Conservation (phyloP, 2,113 vertebrate genomes). For the Uropsilus gracilis region DNA sequence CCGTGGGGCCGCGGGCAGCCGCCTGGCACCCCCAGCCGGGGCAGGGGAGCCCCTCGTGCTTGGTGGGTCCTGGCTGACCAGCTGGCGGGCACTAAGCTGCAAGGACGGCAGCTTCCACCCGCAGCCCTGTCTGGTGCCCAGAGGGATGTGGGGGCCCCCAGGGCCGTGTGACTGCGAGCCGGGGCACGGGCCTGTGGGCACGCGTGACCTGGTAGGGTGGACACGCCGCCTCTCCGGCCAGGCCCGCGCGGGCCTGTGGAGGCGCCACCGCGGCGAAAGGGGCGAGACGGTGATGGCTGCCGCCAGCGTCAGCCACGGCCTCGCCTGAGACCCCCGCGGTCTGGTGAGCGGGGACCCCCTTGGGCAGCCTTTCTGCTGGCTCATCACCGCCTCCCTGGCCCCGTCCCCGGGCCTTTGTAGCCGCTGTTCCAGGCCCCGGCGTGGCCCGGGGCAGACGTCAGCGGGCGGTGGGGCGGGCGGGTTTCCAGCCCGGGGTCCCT, state of each 20-base stretch:
- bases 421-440: neutral
- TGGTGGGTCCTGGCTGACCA: neutral
- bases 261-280: neutral
- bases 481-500: neutral
- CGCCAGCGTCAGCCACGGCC: neutral
- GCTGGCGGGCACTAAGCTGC: neutral
- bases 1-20: neutral
- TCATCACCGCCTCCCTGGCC: neutral
- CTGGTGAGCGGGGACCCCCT: neutral
- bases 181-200: too few species aligned
- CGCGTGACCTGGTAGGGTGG: too few species aligned
- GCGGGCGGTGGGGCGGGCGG: too few species aligned
- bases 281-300: neutral
- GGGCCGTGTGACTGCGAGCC: too few species aligned
- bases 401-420: neutral
- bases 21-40: neutral
- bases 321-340: neutral
- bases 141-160: neutral
- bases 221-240: too few species aligned
- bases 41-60: neutral
- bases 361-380: neutral
- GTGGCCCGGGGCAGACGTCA: neutral
- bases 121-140: neutral
- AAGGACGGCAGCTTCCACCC: neutral
- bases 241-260: too few species aligned